These are phyloP conservation scores for Aselliscus stoliczkanus DNA, from an alignment of 2,797 vertebrate species.

Conservation along the genomic window DNA sequence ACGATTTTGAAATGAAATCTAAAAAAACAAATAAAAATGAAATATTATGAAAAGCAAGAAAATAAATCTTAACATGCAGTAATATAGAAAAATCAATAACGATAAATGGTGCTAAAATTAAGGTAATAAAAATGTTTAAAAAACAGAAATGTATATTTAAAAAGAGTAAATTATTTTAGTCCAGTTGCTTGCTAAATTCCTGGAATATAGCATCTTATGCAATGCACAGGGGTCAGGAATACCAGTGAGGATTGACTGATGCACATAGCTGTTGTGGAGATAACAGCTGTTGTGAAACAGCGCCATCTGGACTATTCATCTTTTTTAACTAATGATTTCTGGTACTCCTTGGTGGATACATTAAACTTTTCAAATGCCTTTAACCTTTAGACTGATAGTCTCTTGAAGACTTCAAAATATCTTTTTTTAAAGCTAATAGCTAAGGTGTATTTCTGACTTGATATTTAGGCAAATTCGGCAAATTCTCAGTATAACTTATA, in stretches of 20 bases:
- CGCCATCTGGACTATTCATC: background rate
- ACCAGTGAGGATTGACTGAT: background rate
- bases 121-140: slow-evolving; percentile 25
- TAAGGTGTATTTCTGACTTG: slow-evolving; percentile 23
- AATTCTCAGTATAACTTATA: slow-evolving; percentile 23
- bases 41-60: slow-evolving; percentile 48
- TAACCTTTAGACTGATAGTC: slow-evolving; percentile 50
- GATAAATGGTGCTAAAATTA: slow-evolving; percentile 39
- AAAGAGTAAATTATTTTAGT: background rate
- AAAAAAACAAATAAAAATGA: background rate
- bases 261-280: background rate
- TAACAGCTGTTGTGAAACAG: background rate
- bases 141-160: slow-evolving; percentile 22
- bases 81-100: slow-evolving; percentile 58
- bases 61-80: slow-evolving; percentile 51
- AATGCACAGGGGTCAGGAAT: background rate
- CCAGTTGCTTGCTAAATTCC: slow-evolving; percentile 47
- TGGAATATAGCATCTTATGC: background rate
- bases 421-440: background rate
- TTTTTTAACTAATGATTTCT: slow-evolving; percentile 3
- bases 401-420: slow-evolving; percentile 11
- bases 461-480: slow-evolving; percentile 48
- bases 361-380: slow-evolving; percentile 66
- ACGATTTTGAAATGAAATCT: slow-evolving; percentile 37
- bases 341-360: slow-evolving; percentile 1